These are phyloP conservation scores for Mylabris sibirica DNA, from an alignment of 2,888 invertebrate species.

Conservation along the genomic window DNA sequence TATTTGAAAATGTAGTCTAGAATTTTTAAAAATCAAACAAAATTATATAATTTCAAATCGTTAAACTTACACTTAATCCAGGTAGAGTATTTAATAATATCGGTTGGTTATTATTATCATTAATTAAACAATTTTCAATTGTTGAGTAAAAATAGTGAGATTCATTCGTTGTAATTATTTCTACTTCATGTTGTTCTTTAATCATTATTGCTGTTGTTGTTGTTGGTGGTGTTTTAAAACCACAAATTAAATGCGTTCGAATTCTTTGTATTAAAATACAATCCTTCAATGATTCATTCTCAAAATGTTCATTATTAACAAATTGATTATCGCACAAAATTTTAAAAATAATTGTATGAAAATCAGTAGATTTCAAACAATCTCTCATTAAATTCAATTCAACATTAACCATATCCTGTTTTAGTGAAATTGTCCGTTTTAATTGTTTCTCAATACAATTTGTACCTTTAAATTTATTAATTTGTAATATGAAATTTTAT, in stretches of 20 bases:
- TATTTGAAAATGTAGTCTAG: neutral
- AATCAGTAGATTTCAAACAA: conserved; percentile 9
- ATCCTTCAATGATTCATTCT: conserved; percentile 12
- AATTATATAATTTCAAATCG: neutral
- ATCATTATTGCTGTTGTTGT: neutral
- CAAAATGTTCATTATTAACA: conserved; percentile 7
- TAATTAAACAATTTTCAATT: neutral
- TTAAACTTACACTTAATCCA: neutral
- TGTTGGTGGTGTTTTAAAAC: conserved; percentile 6
- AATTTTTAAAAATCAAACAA: neutral
- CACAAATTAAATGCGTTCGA: conserved; percentile 12
- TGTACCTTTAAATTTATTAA: neutral
- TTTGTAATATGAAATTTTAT: neutral
- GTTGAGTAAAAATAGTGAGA: neutral
- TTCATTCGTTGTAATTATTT: neutral
- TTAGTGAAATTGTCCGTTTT: neutral
- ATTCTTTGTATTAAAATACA: conserved; percentile 17
- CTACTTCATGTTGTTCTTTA: neutral
- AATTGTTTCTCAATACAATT: neutral
- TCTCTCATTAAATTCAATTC: conserved; percentile 13
- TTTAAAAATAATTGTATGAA: conserved; percentile 17
- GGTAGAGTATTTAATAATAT: neutral
- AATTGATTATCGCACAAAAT: neutral
- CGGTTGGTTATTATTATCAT: neutral
- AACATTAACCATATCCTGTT: neutral